These are phyloP conservation scores for Chloebia gouldiae DNA, from an alignment of 2,113 vertebrate genomes.

Conservation along the genomic window DNA sequence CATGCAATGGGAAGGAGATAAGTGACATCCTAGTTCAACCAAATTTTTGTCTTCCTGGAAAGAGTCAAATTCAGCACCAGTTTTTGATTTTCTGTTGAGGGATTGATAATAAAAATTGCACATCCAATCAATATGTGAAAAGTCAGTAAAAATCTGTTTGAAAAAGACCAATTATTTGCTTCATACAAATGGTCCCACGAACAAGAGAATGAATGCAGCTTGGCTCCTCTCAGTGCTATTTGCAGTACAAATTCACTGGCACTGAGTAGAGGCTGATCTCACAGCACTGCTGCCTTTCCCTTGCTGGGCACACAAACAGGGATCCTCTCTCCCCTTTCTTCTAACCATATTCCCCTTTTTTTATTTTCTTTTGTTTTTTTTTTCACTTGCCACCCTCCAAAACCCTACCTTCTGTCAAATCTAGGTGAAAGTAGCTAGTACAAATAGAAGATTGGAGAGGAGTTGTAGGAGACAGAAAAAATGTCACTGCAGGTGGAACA, in stretches of 20 bases:
- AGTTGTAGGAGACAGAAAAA: background rate
- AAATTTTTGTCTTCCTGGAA: background rate
- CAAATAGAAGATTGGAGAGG: background rate
- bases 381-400: background rate
- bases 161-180: background rate
- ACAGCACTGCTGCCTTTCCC: fast-evolving
- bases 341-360: fast-evolving
- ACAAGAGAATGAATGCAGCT: background rate
- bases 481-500: background rate
- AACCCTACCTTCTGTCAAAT: background rate
- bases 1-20: background rate
- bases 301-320: fast-evolving
- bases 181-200: background rate
- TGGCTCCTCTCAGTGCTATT: background rate
- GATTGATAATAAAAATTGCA: background rate
- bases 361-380: background rate
- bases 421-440: background rate
- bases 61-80: background rate
- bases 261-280: background rate
- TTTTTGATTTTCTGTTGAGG: background rate
- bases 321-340: background rate
- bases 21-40: background rate
- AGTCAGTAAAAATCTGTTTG: background rate
- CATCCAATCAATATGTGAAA: background rate
- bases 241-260: background rate